phyloP scores from a whole-genome alignment of 2,888 invertebrate species.

The Gandaritis pyraliata region DNA sequence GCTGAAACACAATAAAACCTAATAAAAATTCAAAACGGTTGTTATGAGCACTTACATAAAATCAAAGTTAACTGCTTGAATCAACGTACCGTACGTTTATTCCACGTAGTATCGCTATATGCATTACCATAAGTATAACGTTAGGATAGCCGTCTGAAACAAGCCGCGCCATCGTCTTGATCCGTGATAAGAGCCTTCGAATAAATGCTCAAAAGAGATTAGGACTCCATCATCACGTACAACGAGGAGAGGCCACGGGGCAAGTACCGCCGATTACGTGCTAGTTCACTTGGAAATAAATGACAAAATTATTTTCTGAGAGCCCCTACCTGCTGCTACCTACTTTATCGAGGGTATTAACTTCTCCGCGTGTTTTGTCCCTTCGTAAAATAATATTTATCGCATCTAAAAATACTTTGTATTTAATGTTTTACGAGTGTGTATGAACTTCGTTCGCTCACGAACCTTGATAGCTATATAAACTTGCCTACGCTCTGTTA shows the following conservation, averaged over 20 bases:
- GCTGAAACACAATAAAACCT: slow-evolving; percentile 31
- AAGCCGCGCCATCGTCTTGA: slow-evolving; percentile 45
- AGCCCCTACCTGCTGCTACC: slow-evolving; percentile 18
- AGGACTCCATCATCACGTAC: slow-evolving; percentile 41
- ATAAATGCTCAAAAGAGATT: slow-evolving; percentile 50
- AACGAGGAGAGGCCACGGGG: slow-evolving; percentile 23
- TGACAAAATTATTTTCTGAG: slow-evolving; percentile 28
- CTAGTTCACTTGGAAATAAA: slow-evolving; percentile 36
- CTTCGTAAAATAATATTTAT: slow-evolving; percentile 16
- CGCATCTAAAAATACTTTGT: slow-evolving; percentile 5
- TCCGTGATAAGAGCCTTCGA: slow-evolving; percentile 47
- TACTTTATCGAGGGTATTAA: slow-evolving; percentile 20
- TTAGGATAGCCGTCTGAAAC: slow-evolving; percentile 33
- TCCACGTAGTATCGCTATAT: slow-evolving; percentile 42
- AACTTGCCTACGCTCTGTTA: slow-evolving; percentile 1
- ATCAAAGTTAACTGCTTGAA: slow-evolving; percentile 40
- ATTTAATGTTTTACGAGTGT: slow-evolving; percentile 13
- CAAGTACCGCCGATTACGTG: slow-evolving; percentile 37
- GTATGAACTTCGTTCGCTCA: slow-evolving; percentile 1
- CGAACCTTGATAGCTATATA: neutral
- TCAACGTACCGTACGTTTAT: slow-evolving; percentile 33
- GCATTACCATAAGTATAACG: slow-evolving; percentile 39
- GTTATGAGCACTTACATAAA: slow-evolving; percentile 38
- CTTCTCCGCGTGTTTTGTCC: slow-evolving; percentile 10
- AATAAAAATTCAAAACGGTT: slow-evolving; percentile 36